phyloP scores from a whole-genome alignment of 2,888 invertebrate genomes.

The Euphydryas editha region DNA sequence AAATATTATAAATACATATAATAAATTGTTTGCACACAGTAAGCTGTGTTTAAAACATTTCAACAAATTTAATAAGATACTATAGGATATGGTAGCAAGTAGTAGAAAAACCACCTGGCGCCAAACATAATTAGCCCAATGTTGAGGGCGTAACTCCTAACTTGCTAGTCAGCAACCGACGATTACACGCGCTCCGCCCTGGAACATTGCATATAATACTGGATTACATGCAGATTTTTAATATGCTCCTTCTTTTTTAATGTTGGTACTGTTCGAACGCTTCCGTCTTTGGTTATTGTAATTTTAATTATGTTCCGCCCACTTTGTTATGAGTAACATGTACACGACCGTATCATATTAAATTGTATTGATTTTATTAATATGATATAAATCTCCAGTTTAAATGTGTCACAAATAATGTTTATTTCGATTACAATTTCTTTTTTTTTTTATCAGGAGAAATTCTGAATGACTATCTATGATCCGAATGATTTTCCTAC shows the following conservation, averaged over 20 bases:
- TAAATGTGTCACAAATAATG: no score
- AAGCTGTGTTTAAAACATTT: not conserved
- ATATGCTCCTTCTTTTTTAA: constrained; percentile 21
- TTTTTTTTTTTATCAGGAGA: no score
- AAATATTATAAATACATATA: no score
- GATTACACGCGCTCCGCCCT: constrained; percentile 68
- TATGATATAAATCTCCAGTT: not conserved
- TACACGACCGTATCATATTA: not conserved
- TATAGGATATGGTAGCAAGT: constrained; percentile 2
- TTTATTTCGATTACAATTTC: no score
- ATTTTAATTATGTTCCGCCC: constrained; percentile 8
- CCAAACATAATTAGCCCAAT: constrained; percentile 43
- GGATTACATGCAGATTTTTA: constrained; percentile 69
- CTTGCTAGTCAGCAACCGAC: constrained; percentile 73
- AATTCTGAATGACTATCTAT: no score
- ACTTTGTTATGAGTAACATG: constrained; percentile 3
- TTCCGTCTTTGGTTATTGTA: constrained; percentile 28
- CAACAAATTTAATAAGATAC: constrained; percentile 11
- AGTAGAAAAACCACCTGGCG: constrained; percentile 39
- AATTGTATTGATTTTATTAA: not conserved
- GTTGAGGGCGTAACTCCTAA: constrained; percentile 57
- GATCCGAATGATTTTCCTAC: no score
- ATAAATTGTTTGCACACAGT: no score
- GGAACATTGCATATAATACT: constrained; percentile 43
- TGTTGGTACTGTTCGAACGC: constrained; percentile 20